phyloP scores from a whole-genome alignment of 2,888 invertebrate species.

The Nebria brevicollis region DNA sequence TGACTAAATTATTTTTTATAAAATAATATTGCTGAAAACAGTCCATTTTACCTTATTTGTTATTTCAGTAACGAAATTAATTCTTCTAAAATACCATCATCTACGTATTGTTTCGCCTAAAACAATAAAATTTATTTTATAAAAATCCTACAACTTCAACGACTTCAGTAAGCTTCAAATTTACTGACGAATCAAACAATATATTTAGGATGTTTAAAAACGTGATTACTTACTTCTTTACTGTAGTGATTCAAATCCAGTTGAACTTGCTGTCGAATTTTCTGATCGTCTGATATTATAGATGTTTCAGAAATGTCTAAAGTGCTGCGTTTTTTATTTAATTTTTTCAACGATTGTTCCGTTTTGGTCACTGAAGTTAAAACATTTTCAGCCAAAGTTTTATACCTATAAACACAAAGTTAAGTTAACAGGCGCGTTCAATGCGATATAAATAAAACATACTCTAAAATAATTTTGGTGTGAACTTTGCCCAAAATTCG shows the following conservation, averaged over 20 bases:
- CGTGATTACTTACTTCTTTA: slow-evolving; percentile 58
- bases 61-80: neutral
- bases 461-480: slow-evolving; percentile 65
- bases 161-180: too few relatives aligned
- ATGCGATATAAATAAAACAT: slow-evolving; percentile 53
- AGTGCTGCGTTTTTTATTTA: slow-evolving; percentile 73
- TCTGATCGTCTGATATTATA: slow-evolving; percentile 80
- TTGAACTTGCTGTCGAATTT: slow-evolving; percentile 89
- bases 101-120: neutral
- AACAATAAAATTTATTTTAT: neutral
- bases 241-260: slow-evolving; percentile 85
- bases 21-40: neutral
- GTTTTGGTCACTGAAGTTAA: slow-evolving; percentile 94
- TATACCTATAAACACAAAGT: slow-evolving; percentile 65
- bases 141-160: neutral
- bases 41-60: neutral
- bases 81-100: neutral
- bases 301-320: slow-evolving; percentile 66
- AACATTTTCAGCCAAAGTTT: slow-evolving; percentile 83
- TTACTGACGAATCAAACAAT: too few relatives aligned
- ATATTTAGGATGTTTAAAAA: too few relatives aligned
- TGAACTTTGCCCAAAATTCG: slow-evolving; percentile 63
- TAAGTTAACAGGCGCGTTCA: neutral
- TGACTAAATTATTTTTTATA: neutral
- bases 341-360: slow-evolving; percentile 89